A percentile compares a stretch with the other conserved stretches of the same genome.
phyloP scores from a whole-genome alignment of 2,888 invertebrate species.

The Zonitis immaculata region DNA sequence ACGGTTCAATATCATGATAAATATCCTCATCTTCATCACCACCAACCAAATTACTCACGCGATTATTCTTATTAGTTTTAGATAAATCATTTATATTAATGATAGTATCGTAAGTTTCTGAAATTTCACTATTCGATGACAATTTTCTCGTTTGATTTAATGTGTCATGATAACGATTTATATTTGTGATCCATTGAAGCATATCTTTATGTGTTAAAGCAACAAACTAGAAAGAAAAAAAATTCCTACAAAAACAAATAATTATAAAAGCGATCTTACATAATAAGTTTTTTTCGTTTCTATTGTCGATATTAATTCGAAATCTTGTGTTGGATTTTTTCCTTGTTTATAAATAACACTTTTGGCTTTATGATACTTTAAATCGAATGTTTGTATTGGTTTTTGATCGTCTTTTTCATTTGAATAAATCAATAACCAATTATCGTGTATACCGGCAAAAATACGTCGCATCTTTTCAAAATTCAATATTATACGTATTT shows the following conservation, averaged over 20 bases:
- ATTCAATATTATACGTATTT: constrained; percentile 28
- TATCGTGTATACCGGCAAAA: constrained; percentile 30
- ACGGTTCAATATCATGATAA: constrained; percentile 10
- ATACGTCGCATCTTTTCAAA: constrained; percentile 30
- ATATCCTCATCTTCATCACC: constrained; percentile 5
- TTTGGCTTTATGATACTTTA: constrained; percentile 29
- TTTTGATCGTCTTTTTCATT: constrained; percentile 29
- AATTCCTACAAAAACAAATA: not conserved
- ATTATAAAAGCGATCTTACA: constrained; percentile 3
- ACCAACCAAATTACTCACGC: not conserved
- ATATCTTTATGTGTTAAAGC: constrained; percentile 35
- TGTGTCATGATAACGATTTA: constrained; percentile 27
- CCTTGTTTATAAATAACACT: constrained; percentile 3
- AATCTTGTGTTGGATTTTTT: constrained; percentile 10
- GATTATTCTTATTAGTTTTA: not conserved
- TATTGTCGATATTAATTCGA: constrained; percentile 9
- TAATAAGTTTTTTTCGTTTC: constrained; percentile 11
- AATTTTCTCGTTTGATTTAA: not conserved
- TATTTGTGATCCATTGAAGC: constrained; percentile 34
- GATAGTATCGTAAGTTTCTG: constrained; percentile 11
- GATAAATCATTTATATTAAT: not conserved
- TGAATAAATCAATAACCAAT: constrained; percentile 34
- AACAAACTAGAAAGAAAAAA: constrained; percentile 29
- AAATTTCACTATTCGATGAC: constrained; percentile 3
- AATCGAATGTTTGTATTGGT: constrained; percentile 29